These are phyloP conservation scores for Phalloptychus januarius DNA, from an alignment of 2,797 vertebrate species.

Conservation along the genomic window DNA sequence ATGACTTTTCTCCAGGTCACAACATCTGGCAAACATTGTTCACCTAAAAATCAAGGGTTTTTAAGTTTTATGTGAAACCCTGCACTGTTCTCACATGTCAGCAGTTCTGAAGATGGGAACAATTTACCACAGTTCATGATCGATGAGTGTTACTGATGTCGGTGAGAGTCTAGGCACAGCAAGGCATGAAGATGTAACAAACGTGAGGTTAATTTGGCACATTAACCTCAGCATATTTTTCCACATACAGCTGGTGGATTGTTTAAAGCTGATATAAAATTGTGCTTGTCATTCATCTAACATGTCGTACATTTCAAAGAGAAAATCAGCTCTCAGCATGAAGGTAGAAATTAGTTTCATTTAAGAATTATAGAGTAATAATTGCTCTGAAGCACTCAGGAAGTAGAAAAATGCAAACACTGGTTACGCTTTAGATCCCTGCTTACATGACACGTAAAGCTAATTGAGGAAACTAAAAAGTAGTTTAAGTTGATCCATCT, in stretches of 20 bases:
- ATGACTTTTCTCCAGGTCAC: background rate
- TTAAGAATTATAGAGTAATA: background rate
- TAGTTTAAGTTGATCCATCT: background rate
- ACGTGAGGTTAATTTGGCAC: conserved; percentile 17
- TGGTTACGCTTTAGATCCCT: background rate
- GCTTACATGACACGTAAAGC: background rate
- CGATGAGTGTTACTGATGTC: conserved; percentile 67
- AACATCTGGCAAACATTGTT: background rate
- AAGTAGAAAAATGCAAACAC: background rate
- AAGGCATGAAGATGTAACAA: conserved; percentile 24
- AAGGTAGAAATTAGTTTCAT: conserved; percentile 10
- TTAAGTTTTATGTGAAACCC: background rate
- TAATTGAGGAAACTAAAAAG: background rate
- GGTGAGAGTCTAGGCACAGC: conserved; percentile 57
- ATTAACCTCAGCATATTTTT: conserved; percentile 11
- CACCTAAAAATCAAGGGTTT: background rate
- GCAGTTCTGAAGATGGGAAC: conserved; percentile 10
- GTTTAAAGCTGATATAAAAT: conserved; percentile 18
- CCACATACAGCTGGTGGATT: conserved; percentile 7
- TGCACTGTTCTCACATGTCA: conserved; percentile 16
- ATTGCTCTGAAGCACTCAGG: background rate
- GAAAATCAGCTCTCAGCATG: conserved; percentile 2
- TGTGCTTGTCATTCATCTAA: conserved; percentile 11
- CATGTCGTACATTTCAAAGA: conserved; percentile 18
- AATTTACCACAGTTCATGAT: conserved; percentile 40